Conservation (phyloP, 2,888 invertebrate genomes). For the Perdita meconis region DNA sequence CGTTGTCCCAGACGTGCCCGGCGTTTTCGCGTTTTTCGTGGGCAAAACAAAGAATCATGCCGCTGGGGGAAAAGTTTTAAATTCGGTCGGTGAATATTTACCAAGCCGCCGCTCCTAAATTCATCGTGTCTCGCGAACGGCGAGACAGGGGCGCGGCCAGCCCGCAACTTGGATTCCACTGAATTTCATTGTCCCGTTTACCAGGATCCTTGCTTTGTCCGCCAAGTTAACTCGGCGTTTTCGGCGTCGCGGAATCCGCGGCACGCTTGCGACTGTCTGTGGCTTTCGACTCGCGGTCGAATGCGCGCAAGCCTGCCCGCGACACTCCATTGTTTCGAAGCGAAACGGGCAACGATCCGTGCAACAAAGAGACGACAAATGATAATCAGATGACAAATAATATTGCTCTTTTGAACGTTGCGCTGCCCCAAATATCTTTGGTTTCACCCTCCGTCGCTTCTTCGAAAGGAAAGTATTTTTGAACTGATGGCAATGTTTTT, state of each 20-base stretch:
- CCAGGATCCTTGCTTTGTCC: conserved; percentile 27
- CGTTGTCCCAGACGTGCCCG: not conserved
- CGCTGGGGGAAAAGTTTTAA: conserved; percentile 13
- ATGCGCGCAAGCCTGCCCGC: conserved; percentile 22
- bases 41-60: not conserved
- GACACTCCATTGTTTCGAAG: conserved; percentile 19
- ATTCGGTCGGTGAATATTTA: conserved; percentile 55
- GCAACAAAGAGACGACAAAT: not conserved
- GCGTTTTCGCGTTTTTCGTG: not conserved
- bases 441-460: no score
- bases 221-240: conserved; percentile 31
- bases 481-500: no score
- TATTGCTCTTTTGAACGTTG: conserved; percentile 3
- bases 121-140: conserved; percentile 32
- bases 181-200: conserved; percentile 56
- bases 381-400: conserved; percentile 15
- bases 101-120: conserved; percentile 29
- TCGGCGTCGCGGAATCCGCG: conserved; percentile 34
- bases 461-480: no score
- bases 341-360: not conserved
- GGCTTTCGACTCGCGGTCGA: conserved; percentile 10
- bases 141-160: not conserved
- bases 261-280: conserved; percentile 7
- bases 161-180: conserved; percentile 8
- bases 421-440: not conserved